Evolutionary conservation across 2,888 invertebrate genomes (phyloP), one percentile per base, ranked within the genome.

Genomic region (Scotopteryx bipunctaria): DNA sequence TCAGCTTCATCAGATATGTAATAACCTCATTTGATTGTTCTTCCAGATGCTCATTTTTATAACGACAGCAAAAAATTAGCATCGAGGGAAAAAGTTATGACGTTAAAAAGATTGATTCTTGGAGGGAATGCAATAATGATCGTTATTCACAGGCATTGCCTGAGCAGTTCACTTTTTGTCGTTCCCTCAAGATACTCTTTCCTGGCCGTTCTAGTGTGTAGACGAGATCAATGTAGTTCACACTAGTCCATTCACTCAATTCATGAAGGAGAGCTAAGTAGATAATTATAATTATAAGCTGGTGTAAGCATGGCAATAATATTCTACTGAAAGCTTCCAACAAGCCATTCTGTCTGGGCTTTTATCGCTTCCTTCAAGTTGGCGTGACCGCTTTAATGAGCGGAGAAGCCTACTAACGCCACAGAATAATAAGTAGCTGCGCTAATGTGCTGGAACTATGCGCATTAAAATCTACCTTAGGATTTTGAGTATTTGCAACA

Each of bases 401-500:
- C 38, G 50, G 27, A 48, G 46, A 54, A 51, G 60, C 49, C 51
- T 50, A 25, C 38, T 29, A 38, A 43, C 37, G 32, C 31, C 29
- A 11, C 29, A 43, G 44, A 40, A 40, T 47, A 47, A 29, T 47
- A 33, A 27, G 21, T 47, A 37, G 19, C 11, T 25, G 5, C 59
- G 57, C 61, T 67, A 72, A 75, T 71, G 64, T 60, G 47, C 50
- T 47, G 8, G 55, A 73, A 74, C 65, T 74, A 73, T 68, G 57
- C 57, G 59, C 67, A 74, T 72, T 69, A 67, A 64, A 71, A 69
- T 67, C 63, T 62, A 69, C 63, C 71, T 69, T 58, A 64, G 65
- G 59, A 66, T 69, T 66, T 43, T 44, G 5, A 25, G 11, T 29
- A 29, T 38, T 25, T 9, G 17, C 19, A 17, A 19, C 19, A 21